Conservation (phyloP, 1,140 invertebrate species). For the Coenobita brevimanus region DNA sequence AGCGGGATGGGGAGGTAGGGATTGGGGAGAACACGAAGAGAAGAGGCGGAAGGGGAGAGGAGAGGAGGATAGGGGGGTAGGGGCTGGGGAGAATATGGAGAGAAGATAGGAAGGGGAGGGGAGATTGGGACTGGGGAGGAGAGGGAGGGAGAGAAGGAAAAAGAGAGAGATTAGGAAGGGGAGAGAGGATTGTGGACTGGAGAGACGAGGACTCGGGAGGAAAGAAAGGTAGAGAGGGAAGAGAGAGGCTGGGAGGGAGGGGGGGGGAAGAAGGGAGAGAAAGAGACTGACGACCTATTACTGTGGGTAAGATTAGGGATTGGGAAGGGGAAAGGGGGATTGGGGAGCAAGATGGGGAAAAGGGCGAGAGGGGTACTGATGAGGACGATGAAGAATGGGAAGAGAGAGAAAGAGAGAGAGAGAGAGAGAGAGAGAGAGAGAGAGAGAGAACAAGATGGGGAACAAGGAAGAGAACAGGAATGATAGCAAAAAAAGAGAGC, state of each 20-base stretch:
- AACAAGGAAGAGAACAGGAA: neutral
- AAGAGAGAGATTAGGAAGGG: neutral
- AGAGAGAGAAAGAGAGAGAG: neutral
- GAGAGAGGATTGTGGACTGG: neutral
- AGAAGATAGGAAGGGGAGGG: neutral
- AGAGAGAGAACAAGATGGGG: slow-evolving; percentile 19
- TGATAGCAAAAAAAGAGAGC: neutral
- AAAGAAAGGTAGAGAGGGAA: slow-evolving; percentile 43
- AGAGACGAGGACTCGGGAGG: slow-evolving; percentile 6
- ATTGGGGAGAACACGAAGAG: too few relatives aligned
- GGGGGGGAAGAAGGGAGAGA: slow-evolving; percentile 10
- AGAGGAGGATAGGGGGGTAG: too few relatives aligned
- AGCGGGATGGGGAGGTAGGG: too few relatives aligned
- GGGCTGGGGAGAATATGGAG: too few relatives aligned
- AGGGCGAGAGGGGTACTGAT: too few relatives aligned
- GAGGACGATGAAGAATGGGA: too few relatives aligned
- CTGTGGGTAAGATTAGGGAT: too few relatives aligned
- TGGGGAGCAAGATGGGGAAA: too few relatives aligned
- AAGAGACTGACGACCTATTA: too few relatives aligned
- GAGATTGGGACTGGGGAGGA: neutral
- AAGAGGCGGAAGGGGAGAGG: too few relatives aligned
- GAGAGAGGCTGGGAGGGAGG: slow-evolving; percentile 1
- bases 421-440: slow-evolving; percentile 21
- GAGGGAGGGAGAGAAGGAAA: neutral
- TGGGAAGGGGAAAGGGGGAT: too few relatives aligned